Conservation (phyloP, 2,888 invertebrate genomes). For the Agrochola litura region DNA sequence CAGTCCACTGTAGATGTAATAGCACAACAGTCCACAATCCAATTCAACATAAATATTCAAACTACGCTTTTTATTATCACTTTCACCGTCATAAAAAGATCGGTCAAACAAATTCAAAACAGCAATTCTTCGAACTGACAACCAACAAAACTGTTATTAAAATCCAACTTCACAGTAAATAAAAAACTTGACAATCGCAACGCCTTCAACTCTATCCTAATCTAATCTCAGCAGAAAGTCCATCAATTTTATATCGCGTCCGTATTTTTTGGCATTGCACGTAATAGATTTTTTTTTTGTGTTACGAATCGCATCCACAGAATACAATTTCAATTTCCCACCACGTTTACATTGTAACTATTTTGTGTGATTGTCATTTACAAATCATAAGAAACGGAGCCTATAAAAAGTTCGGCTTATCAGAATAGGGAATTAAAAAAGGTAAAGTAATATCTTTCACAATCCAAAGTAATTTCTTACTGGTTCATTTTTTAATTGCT, state of each 20-base stretch:
- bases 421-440: constrained; percentile 72
- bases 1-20: background rate
- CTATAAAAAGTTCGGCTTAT: constrained; percentile 73
- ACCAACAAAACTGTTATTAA: constrained; percentile 55
- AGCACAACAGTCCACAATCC: background rate
- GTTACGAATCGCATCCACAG: constrained; percentile 71
- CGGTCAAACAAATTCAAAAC: constrained; percentile 51
- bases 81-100: constrained; percentile 54
- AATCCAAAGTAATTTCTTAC: constrained; percentile 82
- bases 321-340: constrained; percentile 79
- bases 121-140: constrained; percentile 47
- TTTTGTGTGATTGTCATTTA: constrained; percentile 79
- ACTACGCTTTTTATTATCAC: constrained; percentile 33
- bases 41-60: constrained; percentile 9
- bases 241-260: constrained; percentile 50
- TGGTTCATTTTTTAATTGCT: constrained; percentile 87
- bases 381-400: constrained; percentile 76
- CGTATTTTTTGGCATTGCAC: constrained; percentile 62
- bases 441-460: constrained; percentile 75
- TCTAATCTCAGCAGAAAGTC: constrained; percentile 59
- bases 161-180: constrained; percentile 60
- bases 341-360: constrained; percentile 75
- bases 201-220: constrained; percentile 44
- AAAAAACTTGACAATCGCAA: constrained; percentile 49
- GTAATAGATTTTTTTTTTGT: constrained; percentile 73